phyloP scores from a whole-genome alignment of 2,797 vertebrate species.

The Pelobates cultripes region DNA sequence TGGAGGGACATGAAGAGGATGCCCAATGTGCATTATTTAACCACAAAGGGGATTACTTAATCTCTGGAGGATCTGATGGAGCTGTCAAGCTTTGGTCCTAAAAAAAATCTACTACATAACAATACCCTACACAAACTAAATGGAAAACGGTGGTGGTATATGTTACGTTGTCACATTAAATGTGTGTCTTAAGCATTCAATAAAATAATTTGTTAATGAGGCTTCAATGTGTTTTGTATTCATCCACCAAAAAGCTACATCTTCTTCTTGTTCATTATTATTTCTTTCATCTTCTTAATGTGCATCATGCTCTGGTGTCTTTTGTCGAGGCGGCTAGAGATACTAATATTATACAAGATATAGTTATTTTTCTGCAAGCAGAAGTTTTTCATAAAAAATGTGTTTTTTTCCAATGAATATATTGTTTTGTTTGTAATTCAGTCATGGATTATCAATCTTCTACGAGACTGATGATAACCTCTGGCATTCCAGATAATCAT shows the following conservation, averaged over 20 bases:
- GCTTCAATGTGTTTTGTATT: background rate
- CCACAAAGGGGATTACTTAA: slow-evolving; percentile 66
- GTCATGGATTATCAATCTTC: too few species aligned
- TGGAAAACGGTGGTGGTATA: background rate
- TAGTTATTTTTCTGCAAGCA: too few species aligned
- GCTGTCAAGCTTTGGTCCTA: slow-evolving; percentile 68
- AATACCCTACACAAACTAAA: background rate
- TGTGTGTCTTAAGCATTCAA: background rate
- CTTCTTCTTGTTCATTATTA: background rate
- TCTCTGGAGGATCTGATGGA: slow-evolving; percentile 75
- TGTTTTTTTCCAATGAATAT: too few species aligned
- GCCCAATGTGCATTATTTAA: slow-evolving; percentile 73
- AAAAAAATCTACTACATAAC: background rate
- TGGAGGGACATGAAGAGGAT: slow-evolving; percentile 68
- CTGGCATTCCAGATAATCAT: too few species aligned
- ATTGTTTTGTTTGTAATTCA: too few species aligned
- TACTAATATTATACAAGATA: too few species aligned
- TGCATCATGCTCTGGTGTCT: too few species aligned
- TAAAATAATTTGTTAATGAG: background rate
- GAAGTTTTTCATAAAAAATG: too few species aligned
- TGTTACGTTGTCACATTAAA: background rate
- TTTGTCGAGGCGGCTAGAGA: too few species aligned
- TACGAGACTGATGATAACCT: too few species aligned
- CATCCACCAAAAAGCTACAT: background rate
- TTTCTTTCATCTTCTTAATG: background rate